Evolutionary conservation across 2,888 invertebrate species (phyloP).

Genomic region (Ophion ellenae): DNA sequence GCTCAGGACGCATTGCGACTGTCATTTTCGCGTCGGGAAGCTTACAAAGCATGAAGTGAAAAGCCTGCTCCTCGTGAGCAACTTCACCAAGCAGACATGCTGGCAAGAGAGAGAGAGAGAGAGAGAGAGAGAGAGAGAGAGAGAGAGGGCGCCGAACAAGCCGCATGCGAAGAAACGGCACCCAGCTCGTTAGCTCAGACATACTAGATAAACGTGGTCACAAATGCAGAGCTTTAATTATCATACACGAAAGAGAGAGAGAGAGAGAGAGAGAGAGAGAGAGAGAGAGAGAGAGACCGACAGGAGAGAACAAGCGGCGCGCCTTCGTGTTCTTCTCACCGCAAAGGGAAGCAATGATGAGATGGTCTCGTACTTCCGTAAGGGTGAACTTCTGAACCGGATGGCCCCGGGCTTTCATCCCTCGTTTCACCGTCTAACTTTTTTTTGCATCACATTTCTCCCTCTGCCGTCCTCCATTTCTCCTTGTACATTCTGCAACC

Average conservation of each 20-base stretch:
- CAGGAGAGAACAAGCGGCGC: not conserved
- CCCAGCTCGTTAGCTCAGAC: constrained; percentile 69
- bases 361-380: constrained; percentile 6
- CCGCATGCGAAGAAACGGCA: constrained; percentile 62
- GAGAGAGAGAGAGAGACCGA: not conserved
- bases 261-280: too few species aligned
- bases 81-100: constrained; percentile 2
- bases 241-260: constrained; percentile 49
- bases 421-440: constrained; percentile 47
- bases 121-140: not conserved
- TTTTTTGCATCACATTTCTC: constrained; percentile 26
- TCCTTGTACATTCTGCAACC: not conserved
- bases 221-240: constrained; percentile 75
- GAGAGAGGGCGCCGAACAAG: not conserved
- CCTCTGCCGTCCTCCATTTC: constrained; percentile 17
- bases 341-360: constrained; percentile 24
- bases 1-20: constrained; percentile 19
- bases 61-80: constrained; percentile 20
- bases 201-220: constrained; percentile 70
- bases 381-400: constrained; percentile 28
- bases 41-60: constrained; percentile 10
- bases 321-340: constrained; percentile 38
- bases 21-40: constrained; percentile 31
- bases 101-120: not conserved
- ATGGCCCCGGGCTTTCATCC: constrained; percentile 1